These are phyloP conservation scores for Iselma pallidipennis DNA, from an alignment of 2,888 invertebrate genomes.

Conservation along the genomic window DNA sequence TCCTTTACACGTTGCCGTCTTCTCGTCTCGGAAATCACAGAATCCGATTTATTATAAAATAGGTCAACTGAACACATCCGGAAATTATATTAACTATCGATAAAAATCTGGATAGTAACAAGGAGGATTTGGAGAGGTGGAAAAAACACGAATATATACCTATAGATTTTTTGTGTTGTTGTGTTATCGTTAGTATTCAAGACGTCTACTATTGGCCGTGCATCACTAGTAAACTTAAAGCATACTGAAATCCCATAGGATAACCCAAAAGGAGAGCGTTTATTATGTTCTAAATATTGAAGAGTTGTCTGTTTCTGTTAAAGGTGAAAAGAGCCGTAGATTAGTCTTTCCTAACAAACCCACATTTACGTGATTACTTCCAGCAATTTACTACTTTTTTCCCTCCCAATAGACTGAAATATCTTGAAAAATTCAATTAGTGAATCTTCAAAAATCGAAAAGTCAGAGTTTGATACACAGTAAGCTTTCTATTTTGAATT, in stretches of 20 bases:
- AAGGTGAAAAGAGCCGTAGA: too few species aligned
- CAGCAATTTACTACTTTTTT: slow-evolving; percentile 10
- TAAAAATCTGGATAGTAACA: slow-evolving; percentile 9
- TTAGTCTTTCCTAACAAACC: too few species aligned
- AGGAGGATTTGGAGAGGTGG: slow-evolving; percentile 4
- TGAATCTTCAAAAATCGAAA: too few species aligned
- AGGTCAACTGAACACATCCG: slow-evolving; percentile 22
- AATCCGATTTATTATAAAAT: slow-evolving; percentile 28
- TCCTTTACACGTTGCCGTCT: not conserved
- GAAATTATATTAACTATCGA: slow-evolving; percentile 26
- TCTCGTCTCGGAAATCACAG: slow-evolving; percentile 4
- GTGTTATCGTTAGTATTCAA: slow-evolving; percentile 33
- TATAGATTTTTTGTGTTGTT: too few species aligned
- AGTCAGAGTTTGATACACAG: too few species aligned
- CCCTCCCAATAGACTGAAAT: too few species aligned
- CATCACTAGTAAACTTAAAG: slow-evolving; percentile 36
- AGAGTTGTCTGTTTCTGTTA: slow-evolving; percentile 26
- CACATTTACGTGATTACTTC: slow-evolving; percentile 22
- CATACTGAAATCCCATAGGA: slow-evolving; percentile 38
- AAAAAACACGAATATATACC: slow-evolving; percentile 10
- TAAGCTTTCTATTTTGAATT: not conserved
- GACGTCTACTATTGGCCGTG: slow-evolving; percentile 30
- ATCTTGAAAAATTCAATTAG: slow-evolving; percentile 5
- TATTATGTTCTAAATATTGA: slow-evolving; percentile 47
- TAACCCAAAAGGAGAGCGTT: slow-evolving; percentile 34